Base-by-base conservation (phyloP, 1,140 invertebrate genomes). In the Monomorium pharaonis region DNA sequence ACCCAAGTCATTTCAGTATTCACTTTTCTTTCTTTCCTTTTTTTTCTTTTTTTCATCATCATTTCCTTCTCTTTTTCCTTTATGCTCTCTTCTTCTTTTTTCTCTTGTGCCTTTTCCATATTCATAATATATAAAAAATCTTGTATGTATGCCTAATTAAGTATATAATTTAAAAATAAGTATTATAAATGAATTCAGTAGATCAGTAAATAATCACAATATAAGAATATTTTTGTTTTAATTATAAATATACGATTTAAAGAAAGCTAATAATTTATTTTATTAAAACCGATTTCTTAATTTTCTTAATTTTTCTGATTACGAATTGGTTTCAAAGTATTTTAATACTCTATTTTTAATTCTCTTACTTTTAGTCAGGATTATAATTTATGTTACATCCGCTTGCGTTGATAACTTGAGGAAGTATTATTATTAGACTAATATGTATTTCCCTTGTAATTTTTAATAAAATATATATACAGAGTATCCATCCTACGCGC, bases 391-490 rank as follows among this genome's bases (percentile, higher is more conserved):
- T 58, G 16, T 14, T 74, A 74, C 33, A 74, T 14, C 30, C 70
- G n/a, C n/a, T 74, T 74, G 70, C 70, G 6, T 37, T 56, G 70
- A n/a, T 56, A 58, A 74, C 37, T 74, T 74, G 51, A 37, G 49
- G 49, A 30, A 74, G 51, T 56, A 56, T 74, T 56, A 24, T 74
- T 56, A 74, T 72, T 74, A 74, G 30, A 74, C 33, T 74, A 74
- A 74, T 24, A 56, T 24, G 51, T 33, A 56, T 74, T 12, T 56
- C n/a, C 21, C 33, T 24, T 56, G 70, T 56, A 74, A 37, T 74
- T 74, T 37, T 74, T 74, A 37, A 56, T 74, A 74, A 74, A 74
- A 56, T 74, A 74, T 54, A 33, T 72, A 33, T 54, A 72, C 27
- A 74, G 30, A 10, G 49, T 74, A 24, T 74, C 6, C 51, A 37